Base-by-base conservation (phyloP, 2,888 invertebrate genomes). In the Tetanocera ferruginea region DNA sequence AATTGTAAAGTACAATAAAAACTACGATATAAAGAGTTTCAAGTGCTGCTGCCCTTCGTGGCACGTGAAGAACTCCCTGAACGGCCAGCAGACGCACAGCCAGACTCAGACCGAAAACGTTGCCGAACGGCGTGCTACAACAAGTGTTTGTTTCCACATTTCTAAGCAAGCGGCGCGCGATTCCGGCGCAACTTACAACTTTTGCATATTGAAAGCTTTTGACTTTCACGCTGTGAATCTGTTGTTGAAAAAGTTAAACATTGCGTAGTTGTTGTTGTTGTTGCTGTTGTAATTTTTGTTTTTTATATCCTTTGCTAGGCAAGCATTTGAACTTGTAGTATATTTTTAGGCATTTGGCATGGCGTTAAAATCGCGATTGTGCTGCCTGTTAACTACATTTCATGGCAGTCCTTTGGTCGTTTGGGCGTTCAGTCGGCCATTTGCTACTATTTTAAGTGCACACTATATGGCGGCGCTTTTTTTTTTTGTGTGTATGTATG, bases 351-450 rank as follows among this genome's bases (percentile, higher is more conserved):
- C 67, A 57, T 72, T 60, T 72, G 67, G 49, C 75, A 23, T 25
- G 66, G 55, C 75, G 75, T 28, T 66, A 74, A 72, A 72, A 49
- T 74, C 64, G 74, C 74, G 55, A 75, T 75, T 75, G 75, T 75
- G 60, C 52, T 52, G 64, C 34, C 37, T 72, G 57, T 69, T 69
- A 69, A 69, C 69, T 51, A n/a, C 69, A 25, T 19, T 51, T 37
- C 67, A 43, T 8, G 11, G 67, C 67, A 67, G 43, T 19, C 67
- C 23, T 34, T 43, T 43, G 43, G 43, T 43, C 31, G 23, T 28
- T 28, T 23, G 2, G 17, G 6, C 72, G 34, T 72, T 43, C 19
- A 55, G 52, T 28, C 25, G 9, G 5, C 5, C 34, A 62, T 23
- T 60, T 62, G 28, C 60, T 57, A 23, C 57, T 71, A 71, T 57